These are phyloP conservation scores for Drosophila mercatorum DNA, from an alignment of 2,888 invertebrate genomes.

Conservation along the genomic window DNA sequence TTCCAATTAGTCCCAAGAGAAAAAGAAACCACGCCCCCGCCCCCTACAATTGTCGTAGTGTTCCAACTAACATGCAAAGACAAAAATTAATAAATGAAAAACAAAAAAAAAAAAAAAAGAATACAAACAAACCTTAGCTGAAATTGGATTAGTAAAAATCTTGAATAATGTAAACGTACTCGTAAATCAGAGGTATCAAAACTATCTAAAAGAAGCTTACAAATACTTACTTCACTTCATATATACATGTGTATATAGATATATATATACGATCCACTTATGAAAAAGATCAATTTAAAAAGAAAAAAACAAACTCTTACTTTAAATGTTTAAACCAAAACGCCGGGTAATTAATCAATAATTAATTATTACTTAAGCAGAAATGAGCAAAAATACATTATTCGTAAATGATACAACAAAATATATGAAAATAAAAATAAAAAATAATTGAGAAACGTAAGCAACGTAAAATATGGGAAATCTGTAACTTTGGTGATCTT, in stretches of 20 bases:
- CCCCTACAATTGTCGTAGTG: conserved; percentile 60
- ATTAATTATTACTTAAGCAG: conserved; percentile 66
- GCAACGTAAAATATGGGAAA: conserved; percentile 77
- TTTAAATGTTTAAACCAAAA: conserved; percentile 72
- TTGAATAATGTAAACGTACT: conserved; percentile 30
- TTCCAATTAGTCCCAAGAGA: conserved; percentile 61
- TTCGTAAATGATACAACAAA: conserved; percentile 20
- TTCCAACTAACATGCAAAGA: conserved; percentile 47
- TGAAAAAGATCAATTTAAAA: conserved; percentile 37
- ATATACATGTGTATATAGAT: conserved; percentile 20
- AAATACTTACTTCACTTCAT: conserved; percentile 24
- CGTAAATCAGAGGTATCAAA: conserved; percentile 50
- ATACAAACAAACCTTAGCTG: conserved; percentile 58
- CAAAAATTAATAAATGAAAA: conserved; percentile 19
- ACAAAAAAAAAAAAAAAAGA: background rate
- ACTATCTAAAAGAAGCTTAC: conserved; percentile 52
- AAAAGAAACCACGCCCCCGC: conserved; percentile 2
- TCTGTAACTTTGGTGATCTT: conserved; percentile 81
- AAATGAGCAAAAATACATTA: conserved; percentile 51
- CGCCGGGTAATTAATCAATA: conserved; percentile 79
- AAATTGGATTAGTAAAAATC: conserved; percentile 73
- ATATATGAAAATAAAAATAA: conserved; percentile 11
- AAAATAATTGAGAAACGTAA: conserved; percentile 52
- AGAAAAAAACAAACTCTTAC: conserved; percentile 53
- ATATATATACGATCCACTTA: conserved; percentile 22